These are phyloP conservation scores for Garrulus glandarius DNA, from an alignment of 2,797 vertebrate species.

Conservation along the genomic window DNA sequence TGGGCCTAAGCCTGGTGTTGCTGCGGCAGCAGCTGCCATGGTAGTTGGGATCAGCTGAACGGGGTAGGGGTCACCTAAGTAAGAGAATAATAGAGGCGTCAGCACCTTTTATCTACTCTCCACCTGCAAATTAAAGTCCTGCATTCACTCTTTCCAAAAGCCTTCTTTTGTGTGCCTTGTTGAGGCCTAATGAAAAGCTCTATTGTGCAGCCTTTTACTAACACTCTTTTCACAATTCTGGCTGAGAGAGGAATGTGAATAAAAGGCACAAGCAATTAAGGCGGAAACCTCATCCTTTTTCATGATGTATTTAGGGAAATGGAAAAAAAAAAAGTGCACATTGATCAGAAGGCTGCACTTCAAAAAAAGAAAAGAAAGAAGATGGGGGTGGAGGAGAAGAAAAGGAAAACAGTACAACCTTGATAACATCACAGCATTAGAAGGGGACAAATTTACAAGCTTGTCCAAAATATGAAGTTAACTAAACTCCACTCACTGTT, in stretches of 20 bases:
- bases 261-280: conserved; percentile 94
- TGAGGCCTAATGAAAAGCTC: conserved; percentile 91
- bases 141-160: conserved; percentile 83
- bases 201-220: conserved; percentile 93
- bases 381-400: conserved; percentile 42
- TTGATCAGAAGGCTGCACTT: conserved; percentile 73
- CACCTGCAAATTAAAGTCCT: conserved; percentile 83
- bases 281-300: conserved; percentile 85
- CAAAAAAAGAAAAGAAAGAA: conserved; percentile 17
- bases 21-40: conserved; percentile 92
- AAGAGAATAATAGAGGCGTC: conserved; percentile 77
- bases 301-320: conserved; percentile 83
- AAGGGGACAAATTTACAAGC: conserved; percentile 49
- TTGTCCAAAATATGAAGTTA: conserved; percentile 59
- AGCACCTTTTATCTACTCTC: conserved; percentile 82
- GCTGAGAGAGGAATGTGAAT: conserved; percentile 90
- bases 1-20: conserved; percentile 90
- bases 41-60: conserved; percentile 98
- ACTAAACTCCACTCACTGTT: conserved; percentile 47
- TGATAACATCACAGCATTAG: conserved; percentile 46
- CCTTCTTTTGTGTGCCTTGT: conserved; percentile 86
- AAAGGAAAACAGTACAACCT: conserved; percentile 58
- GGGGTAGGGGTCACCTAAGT: conserved; percentile 96
- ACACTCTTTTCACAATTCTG: conserved; percentile 90
- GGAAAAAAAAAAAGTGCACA: conserved; percentile 53